phyloP scores from a whole-genome alignment of 2,888 invertebrate species.

The Parnassius orleans region DNA sequence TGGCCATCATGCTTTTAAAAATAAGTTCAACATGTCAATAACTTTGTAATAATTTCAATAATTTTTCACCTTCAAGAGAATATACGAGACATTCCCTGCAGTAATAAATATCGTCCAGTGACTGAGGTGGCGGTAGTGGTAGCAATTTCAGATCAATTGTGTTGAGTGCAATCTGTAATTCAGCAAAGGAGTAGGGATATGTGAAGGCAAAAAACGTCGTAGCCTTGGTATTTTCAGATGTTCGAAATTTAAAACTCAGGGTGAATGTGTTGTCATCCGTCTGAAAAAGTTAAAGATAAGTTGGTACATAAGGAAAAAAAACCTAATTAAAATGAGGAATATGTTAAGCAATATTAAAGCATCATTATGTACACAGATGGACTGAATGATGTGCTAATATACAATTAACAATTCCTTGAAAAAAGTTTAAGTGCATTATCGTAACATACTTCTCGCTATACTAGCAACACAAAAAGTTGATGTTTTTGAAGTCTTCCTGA shows the following conservation, averaged over 20 bases:
- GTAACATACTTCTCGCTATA: too few species aligned
- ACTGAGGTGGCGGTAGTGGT: constrained; percentile 53
- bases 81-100: constrained; percentile 89
- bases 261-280: constrained; percentile 87
- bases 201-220: constrained; percentile 94
- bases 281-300: constrained; percentile 63
- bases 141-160: constrained; percentile 84
- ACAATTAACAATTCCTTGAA: too few species aligned
- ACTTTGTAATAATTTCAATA: neutral
- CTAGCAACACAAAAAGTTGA: too few species aligned
- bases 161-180: constrained; percentile 87
- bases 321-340: too few species aligned
- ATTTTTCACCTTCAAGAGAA: constrained; percentile 84
- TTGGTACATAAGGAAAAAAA: neutral
- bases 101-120: constrained; percentile 89
- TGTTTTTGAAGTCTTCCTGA: too few species aligned
- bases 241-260: constrained; percentile 86
- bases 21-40: neutral
- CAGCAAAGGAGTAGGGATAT: constrained; percentile 92
- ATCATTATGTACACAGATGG: too few species aligned
- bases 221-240: constrained; percentile 85
- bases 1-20: too few species aligned
- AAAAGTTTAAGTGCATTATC: too few species aligned
- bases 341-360: too few species aligned
- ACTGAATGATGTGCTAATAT: too few species aligned